Conservation (phyloP, 2,797 vertebrate species). For the Lepus oiostolus region DNA sequence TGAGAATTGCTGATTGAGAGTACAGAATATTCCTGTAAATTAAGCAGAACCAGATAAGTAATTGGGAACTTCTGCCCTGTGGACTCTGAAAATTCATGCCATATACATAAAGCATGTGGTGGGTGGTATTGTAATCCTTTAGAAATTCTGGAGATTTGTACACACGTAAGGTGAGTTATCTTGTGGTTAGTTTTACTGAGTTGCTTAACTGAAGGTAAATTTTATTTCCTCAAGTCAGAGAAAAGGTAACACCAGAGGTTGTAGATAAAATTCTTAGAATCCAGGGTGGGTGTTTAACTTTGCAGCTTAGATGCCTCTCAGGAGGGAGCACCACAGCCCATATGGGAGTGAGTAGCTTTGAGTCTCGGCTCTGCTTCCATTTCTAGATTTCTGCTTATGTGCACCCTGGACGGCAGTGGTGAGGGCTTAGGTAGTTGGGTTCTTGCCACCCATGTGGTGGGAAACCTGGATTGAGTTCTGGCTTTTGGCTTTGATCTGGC, state of each 20-base stretch:
- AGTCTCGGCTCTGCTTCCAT: no score
- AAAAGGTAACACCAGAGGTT: neutral
- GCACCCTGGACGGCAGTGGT: no score
- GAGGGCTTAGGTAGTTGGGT: no score
- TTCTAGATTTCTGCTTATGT: no score
- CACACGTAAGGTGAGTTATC: slow-evolving; percentile 15
- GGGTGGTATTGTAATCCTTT: slow-evolving; percentile 18
- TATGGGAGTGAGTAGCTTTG: no score
- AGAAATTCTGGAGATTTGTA: slow-evolving; percentile 27
- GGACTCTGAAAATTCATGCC: neutral
- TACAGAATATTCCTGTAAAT: neutral
- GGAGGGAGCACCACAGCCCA: no score
- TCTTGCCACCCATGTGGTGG: no score
- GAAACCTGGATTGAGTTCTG: no score
- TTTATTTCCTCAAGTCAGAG: neutral
- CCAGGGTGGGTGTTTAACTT: no score
- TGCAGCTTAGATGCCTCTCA: no score
- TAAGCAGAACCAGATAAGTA: neutral
- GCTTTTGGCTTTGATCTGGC: no score
- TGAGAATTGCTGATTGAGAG: neutral
- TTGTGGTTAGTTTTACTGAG: slow-evolving; percentile 32
- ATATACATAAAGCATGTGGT: neutral
- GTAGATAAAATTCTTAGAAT: neutral
- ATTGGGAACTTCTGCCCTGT: neutral
- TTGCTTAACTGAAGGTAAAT: slow-evolving; percentile 53